Conservation (phyloP, 2,113 vertebrate species). For the Alethe diademata region DNA sequence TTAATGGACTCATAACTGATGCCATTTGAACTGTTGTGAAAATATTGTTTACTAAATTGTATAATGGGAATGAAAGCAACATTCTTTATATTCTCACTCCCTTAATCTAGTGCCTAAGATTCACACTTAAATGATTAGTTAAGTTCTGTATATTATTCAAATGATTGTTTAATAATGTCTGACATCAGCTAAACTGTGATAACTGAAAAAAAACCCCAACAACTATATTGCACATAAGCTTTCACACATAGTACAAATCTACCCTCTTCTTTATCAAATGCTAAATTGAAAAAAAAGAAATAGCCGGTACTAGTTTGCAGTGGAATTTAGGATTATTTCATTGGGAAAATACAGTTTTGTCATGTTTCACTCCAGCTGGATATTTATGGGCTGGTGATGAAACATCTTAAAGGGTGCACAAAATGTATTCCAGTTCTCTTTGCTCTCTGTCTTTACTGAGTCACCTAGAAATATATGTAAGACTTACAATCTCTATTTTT, state of each 20-base stretch:
- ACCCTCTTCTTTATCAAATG: background rate
- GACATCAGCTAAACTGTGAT: background rate
- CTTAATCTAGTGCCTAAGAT: background rate
- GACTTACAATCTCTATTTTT: background rate
- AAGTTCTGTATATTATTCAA: background rate
- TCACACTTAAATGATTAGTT: background rate
- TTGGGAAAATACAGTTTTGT: background rate
- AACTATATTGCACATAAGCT: background rate
- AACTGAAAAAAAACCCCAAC: background rate
- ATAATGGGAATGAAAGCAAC: background rate
- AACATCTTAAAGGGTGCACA: background rate
- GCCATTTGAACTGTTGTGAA: background rate
- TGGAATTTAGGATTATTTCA: background rate
- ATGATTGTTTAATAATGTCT: background rate
- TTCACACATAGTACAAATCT: background rate
- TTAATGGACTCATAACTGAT: background rate
- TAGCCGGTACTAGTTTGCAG: accelerated
- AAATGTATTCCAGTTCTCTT: background rate
- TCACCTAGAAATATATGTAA: background rate
- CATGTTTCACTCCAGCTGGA: background rate
- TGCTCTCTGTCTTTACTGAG: background rate
- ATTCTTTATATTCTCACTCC: background rate
- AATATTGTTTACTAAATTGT: background rate
- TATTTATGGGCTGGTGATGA: background rate
- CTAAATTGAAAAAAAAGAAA: background rate